Conservation (phyloP, 2,888 invertebrate species). For the Agrochola litura region DNA sequence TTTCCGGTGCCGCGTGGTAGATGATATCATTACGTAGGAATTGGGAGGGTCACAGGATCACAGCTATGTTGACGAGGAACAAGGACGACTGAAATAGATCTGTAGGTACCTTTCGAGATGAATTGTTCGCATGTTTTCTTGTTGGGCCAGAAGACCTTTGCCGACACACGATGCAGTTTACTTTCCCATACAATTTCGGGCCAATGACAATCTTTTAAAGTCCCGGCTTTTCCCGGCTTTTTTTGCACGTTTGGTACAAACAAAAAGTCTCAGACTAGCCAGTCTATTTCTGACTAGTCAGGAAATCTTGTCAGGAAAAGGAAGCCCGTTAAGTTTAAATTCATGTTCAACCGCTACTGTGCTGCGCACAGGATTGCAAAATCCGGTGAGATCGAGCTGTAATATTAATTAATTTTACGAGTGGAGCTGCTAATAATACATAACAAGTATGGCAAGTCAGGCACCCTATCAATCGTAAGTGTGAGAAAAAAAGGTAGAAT, state of each 20-base stretch:
- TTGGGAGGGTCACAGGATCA: conserved; percentile 63
- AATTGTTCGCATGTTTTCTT: conserved; percentile 29
- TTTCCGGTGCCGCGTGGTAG: conserved; percentile 69
- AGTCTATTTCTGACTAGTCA: neutral
- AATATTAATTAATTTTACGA: conserved; percentile 35
- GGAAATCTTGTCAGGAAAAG: conserved; percentile 21
- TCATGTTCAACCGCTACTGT: conserved; percentile 14
- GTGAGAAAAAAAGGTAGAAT: conserved; percentile 38
- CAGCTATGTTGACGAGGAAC: conserved; percentile 49
- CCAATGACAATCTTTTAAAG: neutral
- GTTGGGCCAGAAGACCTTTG: neutral
- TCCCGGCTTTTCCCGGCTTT: neutral
- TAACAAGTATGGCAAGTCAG: conserved; percentile 10
- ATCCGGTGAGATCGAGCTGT: conserved; percentile 14
- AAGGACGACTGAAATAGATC: conserved; percentile 60
- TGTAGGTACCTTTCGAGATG: conserved; percentile 15
- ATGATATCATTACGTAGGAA: conserved; percentile 73
- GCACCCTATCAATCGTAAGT: conserved; percentile 1
- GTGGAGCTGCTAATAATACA: neutral
- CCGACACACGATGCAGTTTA: neutral
- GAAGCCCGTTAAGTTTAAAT: conserved; percentile 26
- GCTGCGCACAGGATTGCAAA: conserved; percentile 17
- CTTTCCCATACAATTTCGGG: neutral
- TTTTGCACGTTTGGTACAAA: neutral
- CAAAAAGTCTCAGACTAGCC: neutral